Evolutionary conservation across 2,888 invertebrate species (phyloP), one percentile per base, ranked within the genome.

Genomic region (Sminthurinus aureus): DNA sequence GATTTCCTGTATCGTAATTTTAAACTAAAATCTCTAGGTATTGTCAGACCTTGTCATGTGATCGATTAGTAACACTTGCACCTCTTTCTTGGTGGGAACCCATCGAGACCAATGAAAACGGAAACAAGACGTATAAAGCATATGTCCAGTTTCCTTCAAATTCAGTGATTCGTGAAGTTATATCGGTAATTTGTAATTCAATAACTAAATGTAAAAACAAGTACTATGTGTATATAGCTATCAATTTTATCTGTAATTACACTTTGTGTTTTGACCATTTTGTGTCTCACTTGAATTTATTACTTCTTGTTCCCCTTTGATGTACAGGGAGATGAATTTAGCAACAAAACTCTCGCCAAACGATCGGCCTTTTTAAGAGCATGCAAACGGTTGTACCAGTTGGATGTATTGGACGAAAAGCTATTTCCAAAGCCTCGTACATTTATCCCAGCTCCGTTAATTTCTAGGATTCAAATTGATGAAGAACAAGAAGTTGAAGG

Each of bases 311-410:
- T 6, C 38, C 18, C 64, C 77, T 50, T 22, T 69, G n/a, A n/a
- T 73, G 69, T 89, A 89, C 81, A 94, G 94, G 94, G 96, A 6
- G 89, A 91, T 15, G 90, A 91, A 0, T 93, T 93, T 92, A 3
- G 26, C 0, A 92, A 89, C 58, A 90, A 93, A 83, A 93, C 92
- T 87, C 86, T 91, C 3, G 97, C 98, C 0, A 97, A 97, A 90
- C 93, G 95, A 88, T 94, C 95, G 0, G 97, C 94, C 0, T 97
- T 97, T 0, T 91, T 97, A 83, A 93, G 94, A 83, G 93, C 94
- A 0, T 97, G 97, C 90, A 92, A 93, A 82, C 89, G 91, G 87
- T 91, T 98, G 6, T 94, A 96, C 88, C 85, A 93, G 89, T 89
- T 90, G 12, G 94, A 94, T 0, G 97, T 96, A 90, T 91, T 98